These are phyloP conservation scores for Belgica antarctica DNA, from an alignment of 2,888 invertebrate species.

Conservation along the genomic window DNA sequence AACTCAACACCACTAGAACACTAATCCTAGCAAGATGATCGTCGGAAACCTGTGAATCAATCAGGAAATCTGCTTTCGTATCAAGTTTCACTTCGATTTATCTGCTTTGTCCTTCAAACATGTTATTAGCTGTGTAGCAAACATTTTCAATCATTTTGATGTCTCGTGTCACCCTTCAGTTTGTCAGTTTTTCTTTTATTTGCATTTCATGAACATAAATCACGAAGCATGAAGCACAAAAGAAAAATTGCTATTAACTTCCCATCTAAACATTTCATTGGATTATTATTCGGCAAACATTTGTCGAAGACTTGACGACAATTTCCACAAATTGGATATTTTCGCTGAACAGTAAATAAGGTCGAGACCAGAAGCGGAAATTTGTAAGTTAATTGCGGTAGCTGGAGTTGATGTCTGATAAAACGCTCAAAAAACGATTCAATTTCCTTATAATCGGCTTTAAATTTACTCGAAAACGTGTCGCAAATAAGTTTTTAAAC, in stretches of 20 bases:
- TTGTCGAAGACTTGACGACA: not conserved
- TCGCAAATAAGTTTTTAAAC: constrained; percentile 29
- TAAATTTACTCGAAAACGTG: constrained; percentile 13
- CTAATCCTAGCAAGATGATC: too few relatives aligned
- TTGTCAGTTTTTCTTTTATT: not conserved
- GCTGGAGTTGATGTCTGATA: not conserved
- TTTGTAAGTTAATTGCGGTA: not conserved
- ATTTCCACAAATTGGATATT: not conserved
- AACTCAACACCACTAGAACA: too few relatives aligned
- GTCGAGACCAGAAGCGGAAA: not conserved
- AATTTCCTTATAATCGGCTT: constrained; percentile 13
- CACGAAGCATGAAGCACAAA: not conserved
- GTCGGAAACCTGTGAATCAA: too few relatives aligned
- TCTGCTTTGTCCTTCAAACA: not conserved
- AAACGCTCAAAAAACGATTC: not conserved
- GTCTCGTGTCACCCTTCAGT: not conserved
- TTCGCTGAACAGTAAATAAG: not conserved
- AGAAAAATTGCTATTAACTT: not conserved
- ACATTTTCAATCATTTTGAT: not conserved
- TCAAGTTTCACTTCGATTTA: too few relatives aligned
- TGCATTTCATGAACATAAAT: constrained; percentile 6
- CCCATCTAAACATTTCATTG: not conserved
- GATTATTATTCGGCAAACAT: not conserved
- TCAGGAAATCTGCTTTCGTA: too few relatives aligned
- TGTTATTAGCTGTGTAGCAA: not conserved